Conservation (phyloP, 2,113 vertebrate species). For the Colistium nudipinnis region DNA sequence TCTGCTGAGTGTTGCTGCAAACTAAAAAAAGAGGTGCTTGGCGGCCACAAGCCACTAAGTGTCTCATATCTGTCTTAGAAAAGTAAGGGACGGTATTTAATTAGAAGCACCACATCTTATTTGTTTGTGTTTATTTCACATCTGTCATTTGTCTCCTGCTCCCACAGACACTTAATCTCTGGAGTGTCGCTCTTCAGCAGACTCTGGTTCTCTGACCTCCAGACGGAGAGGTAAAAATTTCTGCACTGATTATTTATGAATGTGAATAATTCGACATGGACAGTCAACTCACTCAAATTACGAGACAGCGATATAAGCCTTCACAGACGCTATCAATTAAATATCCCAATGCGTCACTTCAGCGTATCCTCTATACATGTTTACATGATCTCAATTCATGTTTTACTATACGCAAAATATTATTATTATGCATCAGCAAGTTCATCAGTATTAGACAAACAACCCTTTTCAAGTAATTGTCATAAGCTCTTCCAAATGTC, state of each 20-base stretch:
- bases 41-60: constrained; percentile 34
- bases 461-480: neutral
- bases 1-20: constrained; percentile 58
- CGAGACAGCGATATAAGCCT: neutral
- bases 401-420: neutral
- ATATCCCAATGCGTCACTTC: too few species aligned
- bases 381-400: neutral
- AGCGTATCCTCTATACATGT: too few species aligned
- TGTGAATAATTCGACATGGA: neutral
- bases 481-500: neutral
- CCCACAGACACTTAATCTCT: neutral
- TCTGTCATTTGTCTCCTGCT: constrained; percentile 7
- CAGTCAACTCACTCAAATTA: neutral
- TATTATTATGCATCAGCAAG: neutral
- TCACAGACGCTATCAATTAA: neutral
- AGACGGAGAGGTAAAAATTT: neutral
- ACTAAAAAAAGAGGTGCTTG: constrained; percentile 37
- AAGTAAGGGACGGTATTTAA: constrained; percentile 41
- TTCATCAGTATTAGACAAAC: neutral
- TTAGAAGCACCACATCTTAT: constrained; percentile 39
- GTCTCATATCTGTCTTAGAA: constrained; percentile 22
- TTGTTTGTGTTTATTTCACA: constrained; percentile 44
- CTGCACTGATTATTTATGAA: neutral
- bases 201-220: constrained; percentile 1
- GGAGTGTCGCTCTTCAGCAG: neutral